These are phyloP conservation scores for Radopholus similis DNA, from an alignment of 1,140 invertebrate genomes.

Conservation along the genomic window DNA sequence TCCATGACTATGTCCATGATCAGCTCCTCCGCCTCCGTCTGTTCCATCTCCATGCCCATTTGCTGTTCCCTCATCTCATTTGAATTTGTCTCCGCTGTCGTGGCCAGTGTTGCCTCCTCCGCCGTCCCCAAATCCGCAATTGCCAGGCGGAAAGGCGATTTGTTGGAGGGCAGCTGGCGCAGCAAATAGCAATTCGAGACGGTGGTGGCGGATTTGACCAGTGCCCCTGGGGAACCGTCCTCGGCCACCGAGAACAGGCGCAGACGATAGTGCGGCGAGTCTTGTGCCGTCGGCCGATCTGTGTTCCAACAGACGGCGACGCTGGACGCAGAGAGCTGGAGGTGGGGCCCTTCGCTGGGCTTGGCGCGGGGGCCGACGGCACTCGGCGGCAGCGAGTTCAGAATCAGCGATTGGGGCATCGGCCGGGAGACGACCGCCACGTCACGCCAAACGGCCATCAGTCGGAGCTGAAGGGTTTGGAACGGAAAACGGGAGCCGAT, in stretches of 20 bases:
- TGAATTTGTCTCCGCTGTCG: background rate
- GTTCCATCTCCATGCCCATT: background rate
- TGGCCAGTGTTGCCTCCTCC: background rate
- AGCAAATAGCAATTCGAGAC: conserved; percentile 37
- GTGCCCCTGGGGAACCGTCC: background rate
- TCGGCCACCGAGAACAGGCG: background rate
- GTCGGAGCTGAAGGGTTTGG: conserved; percentile 26
- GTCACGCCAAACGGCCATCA: conserved; percentile 43
- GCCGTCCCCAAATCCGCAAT: background rate
- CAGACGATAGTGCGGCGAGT: background rate
- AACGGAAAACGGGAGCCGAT: background rate
- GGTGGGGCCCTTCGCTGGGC: background rate
- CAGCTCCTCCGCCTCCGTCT: conserved; percentile 1
- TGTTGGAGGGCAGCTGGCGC: conserved; percentile 24
- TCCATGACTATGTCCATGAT: background rate
- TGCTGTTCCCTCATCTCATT: background rate
- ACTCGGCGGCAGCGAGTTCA: conserved; percentile 13
- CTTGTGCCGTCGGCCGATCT: background rate
- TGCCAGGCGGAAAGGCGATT: conserved; percentile 20
- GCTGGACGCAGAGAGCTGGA: conserved; percentile 27
- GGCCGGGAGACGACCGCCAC: conserved; percentile 29
- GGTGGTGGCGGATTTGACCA: background rate
- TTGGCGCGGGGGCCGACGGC: background rate
- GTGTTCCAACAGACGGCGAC: conserved; percentile 21
- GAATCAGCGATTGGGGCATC: conserved; percentile 30